Percentiles rank a stretch among this genome's conserved stretches.
Evolutionary conservation across 2,113 vertebrate genomes (phyloP).

Genomic region (Onychorhynchus coronatus): DNA sequence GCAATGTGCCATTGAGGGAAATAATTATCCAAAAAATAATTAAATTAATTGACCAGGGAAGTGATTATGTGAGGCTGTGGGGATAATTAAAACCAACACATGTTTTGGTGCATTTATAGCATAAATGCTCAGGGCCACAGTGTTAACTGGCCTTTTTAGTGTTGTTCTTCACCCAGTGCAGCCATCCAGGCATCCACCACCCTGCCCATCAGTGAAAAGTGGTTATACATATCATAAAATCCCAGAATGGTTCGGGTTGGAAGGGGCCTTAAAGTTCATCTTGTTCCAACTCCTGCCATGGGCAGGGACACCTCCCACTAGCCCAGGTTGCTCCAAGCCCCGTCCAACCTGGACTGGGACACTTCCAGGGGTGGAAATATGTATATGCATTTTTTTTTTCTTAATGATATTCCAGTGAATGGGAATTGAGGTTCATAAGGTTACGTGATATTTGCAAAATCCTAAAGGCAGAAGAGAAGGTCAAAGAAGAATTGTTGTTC

Average conservation of each 20-base stretch:
- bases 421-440: background rate
- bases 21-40: constrained; percentile 59
- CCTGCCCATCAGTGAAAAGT: fast-evolving
- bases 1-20: constrained; percentile 36
- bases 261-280: background rate
- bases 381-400: background rate
- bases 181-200: background rate
- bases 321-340: background rate
- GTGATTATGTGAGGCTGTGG: constrained; percentile 1
- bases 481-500: fast-evolving
- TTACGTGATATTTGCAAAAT: background rate
- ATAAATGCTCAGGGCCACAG: background rate
- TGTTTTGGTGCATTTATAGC: constrained; percentile 36
- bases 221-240: background rate
- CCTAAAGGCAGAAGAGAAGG: background rate
- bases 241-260: background rate
- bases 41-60: constrained; percentile 68
- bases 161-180: background rate
- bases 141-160: background rate
- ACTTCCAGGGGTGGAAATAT: background rate
- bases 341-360: background rate
- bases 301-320: background rate
- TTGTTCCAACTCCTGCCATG: background rate
- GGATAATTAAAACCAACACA: constrained; percentile 52
- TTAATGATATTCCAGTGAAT: too few species aligned